Base-by-base conservation (phyloP, 2,888 invertebrate genomes). In the Nyleta sp. region DNA sequence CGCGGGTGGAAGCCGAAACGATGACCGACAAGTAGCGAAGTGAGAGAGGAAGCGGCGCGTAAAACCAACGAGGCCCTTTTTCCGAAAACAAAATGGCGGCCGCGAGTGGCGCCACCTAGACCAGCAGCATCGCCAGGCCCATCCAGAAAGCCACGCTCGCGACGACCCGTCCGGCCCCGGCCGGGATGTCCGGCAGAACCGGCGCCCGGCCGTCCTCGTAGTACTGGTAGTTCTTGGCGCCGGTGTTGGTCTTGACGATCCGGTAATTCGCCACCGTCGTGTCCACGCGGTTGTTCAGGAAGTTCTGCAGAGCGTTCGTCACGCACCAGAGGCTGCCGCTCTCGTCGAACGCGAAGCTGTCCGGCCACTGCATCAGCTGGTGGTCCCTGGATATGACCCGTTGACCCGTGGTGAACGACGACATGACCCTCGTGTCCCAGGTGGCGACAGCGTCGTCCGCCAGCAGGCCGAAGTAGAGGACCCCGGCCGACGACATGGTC, bases 331-430 rank as follows among this genome's bases (percentile, higher is more conserved):
- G 90, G 86, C 94, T 93, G 20, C 95, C 95, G 59, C 91, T 90
- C 73, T 92, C 92, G 85, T 95, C 95, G 84, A 95, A 94, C 1
- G 93, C 92, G 87, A 95, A 95, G 2, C 94, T 93, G 85, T 95
- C 95, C 0, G 94, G 93, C 95, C 95, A 95, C 87, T 95, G 95
- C 80, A 95, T 93, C 84, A 93, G 93, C 72, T 92, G 92, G 48
- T 93, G 91, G 87, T 95, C 95, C 82, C 93, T 92, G 4, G 94
- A 94, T 68, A 95, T 93, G 17, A 94, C 92, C 46, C 93, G 92
- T 87, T 94, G 94, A 13, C 93, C 93, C 65, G 91, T 91, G 46
- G 91, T 91, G 38, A 90, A 88, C 84, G 94, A 94, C 44, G 92
- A 91, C 20, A 91, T 88, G 7, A 74, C 57, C 20, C 22, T 92